Base-by-base conservation (phyloP, 2,113 vertebrate species). In the Rutilus rutilus region DNA sequence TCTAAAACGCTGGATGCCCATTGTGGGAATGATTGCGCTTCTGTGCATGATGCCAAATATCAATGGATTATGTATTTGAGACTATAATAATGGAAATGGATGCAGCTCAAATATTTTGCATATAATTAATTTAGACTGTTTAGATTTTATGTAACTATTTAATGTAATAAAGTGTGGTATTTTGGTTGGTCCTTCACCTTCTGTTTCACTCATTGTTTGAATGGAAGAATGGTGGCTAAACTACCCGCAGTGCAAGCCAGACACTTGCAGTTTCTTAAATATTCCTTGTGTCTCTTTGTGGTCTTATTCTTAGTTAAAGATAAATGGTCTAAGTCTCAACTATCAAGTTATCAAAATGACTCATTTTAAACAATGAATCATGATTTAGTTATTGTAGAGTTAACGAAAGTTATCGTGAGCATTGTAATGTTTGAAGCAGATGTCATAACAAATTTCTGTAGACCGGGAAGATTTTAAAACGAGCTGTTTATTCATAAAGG, bases 1-100 rank as follows among this genome's bases (percentile, higher is more conserved):
- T 54, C 89, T 82, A 75, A 15, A 50, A 75, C 3, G 45, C 39
- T 81, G 60, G 27, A 73, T 54, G 39, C 33, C 21, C 14, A 54
- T 65, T 74, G 36, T 57, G 39, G 59, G 21, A 81, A 25, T 60
- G 17, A 36, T 42, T 42, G 67, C 9, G 0, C n/a, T 36, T 42
- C 25, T 54, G 79, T 69, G 12, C 23, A 27, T 50, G 36, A 42
- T 54, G 67, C 23, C 71, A 75, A 27, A 47, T 47, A 47, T 25
- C 12, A 47, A 14, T 75, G 10, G 5, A 27, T 75, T n/a, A 27
- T 47, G 42, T 27, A 75, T 47, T 47, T 27, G 6, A 0, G 12
- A 17, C 39, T 45, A 17, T 25, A 74, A 12, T 74, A 45, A 47
- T 74, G 12, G 6, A 15, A 47, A 15, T 73, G 3, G 6, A 69